Conservation (phyloP, 2,888 invertebrate species). For the Lacanobia wlatinum region DNA sequence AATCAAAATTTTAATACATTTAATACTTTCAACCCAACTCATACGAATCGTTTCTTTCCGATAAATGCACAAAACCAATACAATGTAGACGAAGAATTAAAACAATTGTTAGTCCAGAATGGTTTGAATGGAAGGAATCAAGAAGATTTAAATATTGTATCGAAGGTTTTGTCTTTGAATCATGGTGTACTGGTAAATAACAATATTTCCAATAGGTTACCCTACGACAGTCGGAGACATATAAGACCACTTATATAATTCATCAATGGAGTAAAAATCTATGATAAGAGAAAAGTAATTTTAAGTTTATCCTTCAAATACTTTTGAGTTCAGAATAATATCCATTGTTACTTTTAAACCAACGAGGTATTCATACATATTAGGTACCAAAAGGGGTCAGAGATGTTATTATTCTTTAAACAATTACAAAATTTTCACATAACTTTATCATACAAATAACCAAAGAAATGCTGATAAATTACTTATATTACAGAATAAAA, state of each 20-base stretch:
- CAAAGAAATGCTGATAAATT: slow-evolving; percentile 60
- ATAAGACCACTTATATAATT: slow-evolving; percentile 72
- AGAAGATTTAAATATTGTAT: slow-evolving; percentile 95
- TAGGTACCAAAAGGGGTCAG: slow-evolving; percentile 27
- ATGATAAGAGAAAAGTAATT: slow-evolving; percentile 38
- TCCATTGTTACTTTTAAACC: slow-evolving; percentile 17
- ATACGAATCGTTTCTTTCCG: slow-evolving; percentile 79
- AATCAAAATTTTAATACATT: slow-evolving; percentile 79
- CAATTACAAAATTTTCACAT: slow-evolving; percentile 28
- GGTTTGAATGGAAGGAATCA: slow-evolving; percentile 92
- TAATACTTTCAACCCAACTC: slow-evolving; percentile 79
- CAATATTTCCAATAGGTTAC: slow-evolving; percentile 82
- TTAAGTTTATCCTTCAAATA: slow-evolving; percentile 22
- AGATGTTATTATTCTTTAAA: slow-evolving; percentile 9
- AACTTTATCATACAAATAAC: slow-evolving; percentile 50
- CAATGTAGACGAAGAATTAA: slow-evolving; percentile 90
- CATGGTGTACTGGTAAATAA: slow-evolving; percentile 92
- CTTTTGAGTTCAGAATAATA: slow-evolving; percentile 32
- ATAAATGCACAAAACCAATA: slow-evolving; percentile 81
- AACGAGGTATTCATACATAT: slow-evolving; percentile 28
- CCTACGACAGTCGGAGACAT: slow-evolving; percentile 85
- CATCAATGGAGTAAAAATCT: not conserved
- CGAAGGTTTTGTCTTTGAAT: slow-evolving; percentile 95
- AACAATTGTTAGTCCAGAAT: slow-evolving; percentile 92
- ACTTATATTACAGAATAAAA: slow-evolving; percentile 17